Conservation (phyloP, 2,113 vertebrate species). For the Bubo bubo region DNA sequence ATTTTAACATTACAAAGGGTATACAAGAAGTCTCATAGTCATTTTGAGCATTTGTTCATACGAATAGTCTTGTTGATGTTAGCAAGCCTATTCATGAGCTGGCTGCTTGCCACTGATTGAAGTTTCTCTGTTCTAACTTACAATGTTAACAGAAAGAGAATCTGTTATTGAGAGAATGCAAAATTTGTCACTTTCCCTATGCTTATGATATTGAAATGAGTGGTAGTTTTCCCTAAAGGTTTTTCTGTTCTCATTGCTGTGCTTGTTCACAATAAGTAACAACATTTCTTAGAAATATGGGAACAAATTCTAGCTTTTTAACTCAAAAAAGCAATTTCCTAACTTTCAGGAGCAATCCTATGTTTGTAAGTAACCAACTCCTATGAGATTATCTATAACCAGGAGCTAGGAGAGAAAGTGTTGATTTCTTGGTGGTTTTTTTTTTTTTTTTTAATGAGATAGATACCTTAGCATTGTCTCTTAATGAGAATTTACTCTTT, state of each 20-base stretch:
- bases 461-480: not conserved
- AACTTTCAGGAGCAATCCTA: not conserved
- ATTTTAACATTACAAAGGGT: constrained; percentile 68
- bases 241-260: constrained; percentile 20
- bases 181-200: constrained; percentile 51
- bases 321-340: not conserved
- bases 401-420: not conserved
- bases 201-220: constrained; percentile 62
- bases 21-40: constrained; percentile 49
- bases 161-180: constrained; percentile 60
- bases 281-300: not conserved
- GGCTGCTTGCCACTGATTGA: constrained; percentile 50
- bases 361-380: not conserved
- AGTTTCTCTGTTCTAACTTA: constrained; percentile 9
- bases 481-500: constrained; percentile 2
- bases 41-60: constrained; percentile 67
- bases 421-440: not conserved
- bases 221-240: not conserved
- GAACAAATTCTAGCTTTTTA: not conserved
- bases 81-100: constrained; percentile 62
- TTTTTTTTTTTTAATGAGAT: not conserved
- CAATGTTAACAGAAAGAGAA: constrained; percentile 31
- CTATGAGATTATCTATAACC: not conserved
- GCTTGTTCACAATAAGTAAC: not conserved
- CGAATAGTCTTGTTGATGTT: constrained; percentile 64